Evolutionary conservation across 2,888 invertebrate genomes (phyloP), one percentile per base, ranked within the genome.

Genomic region (Graphium colonna): DNA sequence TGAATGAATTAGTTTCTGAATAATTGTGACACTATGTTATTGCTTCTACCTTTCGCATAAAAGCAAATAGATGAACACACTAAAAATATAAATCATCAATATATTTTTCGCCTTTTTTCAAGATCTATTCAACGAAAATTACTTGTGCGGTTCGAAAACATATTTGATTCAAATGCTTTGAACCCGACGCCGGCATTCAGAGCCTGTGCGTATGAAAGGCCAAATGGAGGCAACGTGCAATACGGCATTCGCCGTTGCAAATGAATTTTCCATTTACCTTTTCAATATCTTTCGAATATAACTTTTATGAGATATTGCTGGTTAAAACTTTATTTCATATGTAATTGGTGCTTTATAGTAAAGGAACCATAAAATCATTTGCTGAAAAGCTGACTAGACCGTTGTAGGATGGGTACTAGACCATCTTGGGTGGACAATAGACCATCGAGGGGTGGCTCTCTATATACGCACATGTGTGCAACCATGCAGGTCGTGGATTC

Each of bases 111-210:
- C 21, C 21, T 51, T 15, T 43, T 47, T 52, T 8, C 36, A 52
- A 41, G 52, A 21, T 48, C 53, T 33, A 39, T 48, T 44, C 47
- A 21, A 12, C 43, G 31, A 28, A 43, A 44, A 48, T 48, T 42
- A 44, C 39, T 17, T 43, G 17, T 53, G 39, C 31, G 46, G 48
- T 39, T 44, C 42, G 42, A 48, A 39, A 44, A 44, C 53, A 48
- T 42, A 41, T 47, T 47, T 28, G 52, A 52, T 53, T 49, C 44
- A 33, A 26, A 47, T 16, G 41, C 42, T 47, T 42, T 47, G 52
- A 47, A 46, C 46, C 21, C 18, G 36, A 5, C 4, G 9, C n/a
- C 5, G 18, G 33, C 26, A 17, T 44, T 36, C 18, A 47, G 21
- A 12, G 9, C n/a, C 28, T 9, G 38, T 21, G 42, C 26, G 41